Base-by-base conservation (phyloP, 2,113 vertebrate genomes). In the Lophura nycthemera region DNA sequence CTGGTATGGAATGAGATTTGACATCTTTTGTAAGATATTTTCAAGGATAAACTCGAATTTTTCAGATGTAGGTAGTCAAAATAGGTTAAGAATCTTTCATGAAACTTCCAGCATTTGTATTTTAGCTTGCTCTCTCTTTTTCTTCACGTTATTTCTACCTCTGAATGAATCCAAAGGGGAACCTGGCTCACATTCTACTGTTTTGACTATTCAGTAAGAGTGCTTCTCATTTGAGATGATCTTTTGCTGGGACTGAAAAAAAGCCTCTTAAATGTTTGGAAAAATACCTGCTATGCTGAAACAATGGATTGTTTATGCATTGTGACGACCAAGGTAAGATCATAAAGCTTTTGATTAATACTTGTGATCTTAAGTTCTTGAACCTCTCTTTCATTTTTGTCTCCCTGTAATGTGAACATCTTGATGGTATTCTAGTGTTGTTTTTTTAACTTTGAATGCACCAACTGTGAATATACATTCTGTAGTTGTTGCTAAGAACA, bases 241-340 rank as follows among this genome's bases (percentile, higher is more conserved):
- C 52, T 89, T 92, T 78, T 95, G 78, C 90, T 90, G 96, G 93
- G 89, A 93, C 94, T 56, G 93, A 82, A 76, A 94, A 91, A 95
- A 98, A 96, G 75, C 93, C 97, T 97, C 92, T 98, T 97, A 97
- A 96, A 96, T 97, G 86, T 95, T 65, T 96, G 97, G 97, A 96
- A 91, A 97, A 94, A 73, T 80, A 95, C 92, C 88, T 97, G 95
- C 95, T 96, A 84, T 98, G 97, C 97, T 96, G 96, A 92, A 97
- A 96, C 89, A 66, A 99, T 99, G 99, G 98, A 99, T 97, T 99
- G 99, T 98, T 98, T 99, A 92, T 99, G 98, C 97, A 99, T 99
- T 96, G 98, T 99, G 97, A 99, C 98, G 54, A 99, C 98, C 79
- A 99, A 99, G 99, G 98, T 99, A 99, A 99, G 97, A 82, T 3